Percentiles rank a stretch among this genome's conserved stretches.
These are phyloP conservation scores for Ametastegia equiseti DNA, from an alignment of 2,888 invertebrate species.

Conservation along the genomic window DNA sequence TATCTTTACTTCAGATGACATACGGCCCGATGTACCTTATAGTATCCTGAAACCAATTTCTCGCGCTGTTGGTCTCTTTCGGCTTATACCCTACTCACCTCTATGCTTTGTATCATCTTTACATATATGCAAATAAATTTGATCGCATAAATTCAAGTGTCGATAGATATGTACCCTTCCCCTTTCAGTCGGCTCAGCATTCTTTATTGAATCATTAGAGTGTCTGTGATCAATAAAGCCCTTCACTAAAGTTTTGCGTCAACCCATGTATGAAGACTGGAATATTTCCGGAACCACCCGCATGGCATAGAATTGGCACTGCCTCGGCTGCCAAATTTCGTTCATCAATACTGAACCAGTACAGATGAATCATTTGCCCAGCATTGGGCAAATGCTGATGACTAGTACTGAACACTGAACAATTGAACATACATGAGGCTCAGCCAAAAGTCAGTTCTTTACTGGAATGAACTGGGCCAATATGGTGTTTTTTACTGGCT, in stretches of 20 bases:
- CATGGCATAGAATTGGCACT: no score
- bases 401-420: no score
- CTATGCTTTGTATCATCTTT: neutral
- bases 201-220: neutral
- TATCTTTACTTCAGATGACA: slow-evolving; percentile 11
- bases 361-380: no score
- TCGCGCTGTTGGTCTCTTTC: slow-evolving; percentile 22
- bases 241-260: neutral
- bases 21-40: slow-evolving; percentile 5
- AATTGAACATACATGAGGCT: no score
- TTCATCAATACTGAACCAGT: no score
- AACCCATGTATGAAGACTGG: no score
- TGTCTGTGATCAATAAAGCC: neutral
- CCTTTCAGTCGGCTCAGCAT: neutral
- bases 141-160: neutral
- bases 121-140: neutral
- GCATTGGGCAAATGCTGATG: no score
- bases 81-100: slow-evolving; percentile 13
- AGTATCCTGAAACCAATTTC: slow-evolving; percentile 22
- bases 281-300: no score
- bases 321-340: no score
- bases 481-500: no score
- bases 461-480: no score
- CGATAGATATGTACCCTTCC: neutral
- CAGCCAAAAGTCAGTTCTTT: no score